Evolutionary conservation across 2,113 vertebrate genomes (phyloP).

Genomic region (Colinus virginianus): DNA sequence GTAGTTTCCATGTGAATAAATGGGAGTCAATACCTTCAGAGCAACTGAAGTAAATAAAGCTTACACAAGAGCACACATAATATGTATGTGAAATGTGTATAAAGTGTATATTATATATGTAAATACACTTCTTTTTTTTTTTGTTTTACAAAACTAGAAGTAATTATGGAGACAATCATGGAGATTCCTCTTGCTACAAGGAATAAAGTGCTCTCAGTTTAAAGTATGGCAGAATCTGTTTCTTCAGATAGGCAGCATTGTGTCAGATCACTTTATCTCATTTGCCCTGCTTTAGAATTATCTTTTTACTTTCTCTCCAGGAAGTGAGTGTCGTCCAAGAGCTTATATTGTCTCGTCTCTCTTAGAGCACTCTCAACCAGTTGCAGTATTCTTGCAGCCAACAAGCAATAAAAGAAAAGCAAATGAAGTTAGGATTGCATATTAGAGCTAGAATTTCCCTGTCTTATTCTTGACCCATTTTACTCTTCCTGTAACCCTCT

Average conservation of each 20-base stretch:
- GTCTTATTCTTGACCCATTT: neutral
- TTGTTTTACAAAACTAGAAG: neutral
- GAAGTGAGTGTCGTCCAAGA: neutral
- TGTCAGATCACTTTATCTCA: neutral
- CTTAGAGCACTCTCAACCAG: neutral
- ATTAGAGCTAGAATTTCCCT: neutral
- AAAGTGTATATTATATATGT: rapidly evolving
- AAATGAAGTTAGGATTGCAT: neutral
- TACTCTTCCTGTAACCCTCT: neutral
- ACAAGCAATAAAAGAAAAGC: neutral
- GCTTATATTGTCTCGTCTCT: neutral
- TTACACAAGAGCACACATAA: neutral
- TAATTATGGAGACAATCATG: neutral
- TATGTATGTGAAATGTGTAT: neutral
- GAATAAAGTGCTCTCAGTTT: neutral
- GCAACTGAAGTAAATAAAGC: neutral
- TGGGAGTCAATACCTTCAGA: no score
- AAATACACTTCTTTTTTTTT: neutral
- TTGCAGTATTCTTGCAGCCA: neutral
- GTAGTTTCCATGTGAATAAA: no score
- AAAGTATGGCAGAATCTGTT: neutral
- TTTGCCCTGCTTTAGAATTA: neutral
- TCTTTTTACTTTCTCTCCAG: neutral
- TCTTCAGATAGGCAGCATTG: neutral
- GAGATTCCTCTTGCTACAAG: neutral